These are phyloP conservation scores for Callipepla squamata DNA, from an alignment of 2,113 vertebrate genomes.

Conservation along the genomic window DNA sequence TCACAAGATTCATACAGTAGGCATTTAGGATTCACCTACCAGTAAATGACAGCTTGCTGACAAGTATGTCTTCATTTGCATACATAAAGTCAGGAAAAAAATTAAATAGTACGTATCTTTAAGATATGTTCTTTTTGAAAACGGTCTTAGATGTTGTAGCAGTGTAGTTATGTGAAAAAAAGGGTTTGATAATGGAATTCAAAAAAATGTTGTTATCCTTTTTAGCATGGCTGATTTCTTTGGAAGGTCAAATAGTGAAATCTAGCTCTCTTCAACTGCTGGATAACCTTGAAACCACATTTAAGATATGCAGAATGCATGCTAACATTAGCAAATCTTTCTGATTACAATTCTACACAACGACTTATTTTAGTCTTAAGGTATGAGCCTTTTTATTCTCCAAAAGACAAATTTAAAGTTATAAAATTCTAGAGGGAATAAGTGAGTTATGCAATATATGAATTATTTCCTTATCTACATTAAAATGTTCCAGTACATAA, in stretches of 20 bases:
- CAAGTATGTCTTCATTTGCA: conserved; percentile 22
- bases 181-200: neutral
- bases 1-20: conserved; percentile 3
- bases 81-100: neutral
- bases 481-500: neutral
- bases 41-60: conserved; percentile 24
- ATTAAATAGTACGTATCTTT: neutral
- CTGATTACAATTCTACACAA: conserved; percentile 11
- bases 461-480: neutral
- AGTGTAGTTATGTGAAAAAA: neutral
- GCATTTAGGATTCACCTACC: neutral
- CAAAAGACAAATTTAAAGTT: neutral
- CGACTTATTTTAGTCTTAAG: neutral
- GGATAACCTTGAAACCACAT: conserved; percentile 55
- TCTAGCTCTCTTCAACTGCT: neutral
- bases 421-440: neutral
- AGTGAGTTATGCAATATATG: neutral
- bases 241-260: conserved; percentile 15
- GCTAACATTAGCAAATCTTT: conserved; percentile 13
- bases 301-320: neutral
- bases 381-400: neutral
- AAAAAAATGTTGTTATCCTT: neutral
- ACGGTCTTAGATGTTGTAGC: conserved; percentile 7
- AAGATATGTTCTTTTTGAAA: conserved; percentile 30
- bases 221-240: conserved; percentile 27